phyloP scores from a whole-genome alignment of 1,140 invertebrate genomes.

The Hesperophylax magnus region DNA sequence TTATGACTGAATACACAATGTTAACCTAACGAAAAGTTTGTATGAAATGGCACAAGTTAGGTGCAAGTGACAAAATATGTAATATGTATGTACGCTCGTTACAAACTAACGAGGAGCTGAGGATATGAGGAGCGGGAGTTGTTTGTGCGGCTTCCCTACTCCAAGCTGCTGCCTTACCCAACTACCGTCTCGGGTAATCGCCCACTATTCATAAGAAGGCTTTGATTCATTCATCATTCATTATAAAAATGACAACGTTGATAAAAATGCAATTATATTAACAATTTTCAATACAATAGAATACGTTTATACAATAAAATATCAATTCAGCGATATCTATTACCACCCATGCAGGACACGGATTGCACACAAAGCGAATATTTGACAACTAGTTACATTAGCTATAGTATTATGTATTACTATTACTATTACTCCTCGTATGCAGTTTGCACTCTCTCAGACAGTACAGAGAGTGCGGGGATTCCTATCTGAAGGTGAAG shows the following conservation, averaged over 20 bases:
- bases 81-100: constrained; percentile 15
- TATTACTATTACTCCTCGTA: constrained; percentile 44
- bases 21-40: constrained; percentile 55
- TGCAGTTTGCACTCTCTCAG: neutral
- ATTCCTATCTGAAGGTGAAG: neutral
- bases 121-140: constrained; percentile 25
- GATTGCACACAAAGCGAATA: constrained; percentile 55
- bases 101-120: constrained; percentile 40
- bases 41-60: constrained; percentile 56
- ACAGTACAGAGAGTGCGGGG: neutral
- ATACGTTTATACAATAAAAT: constrained; percentile 55
- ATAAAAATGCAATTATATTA: constrained; percentile 50
- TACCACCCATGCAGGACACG: constrained; percentile 50
- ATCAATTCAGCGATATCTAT: constrained; percentile 57
- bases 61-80: constrained; percentile 55
- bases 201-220: constrained; percentile 47
- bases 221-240: constrained; percentile 47
- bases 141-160: neutral
- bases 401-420: constrained; percentile 49
- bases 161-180: too few relatives aligned
- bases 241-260: constrained; percentile 49
- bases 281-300: constrained; percentile 47
- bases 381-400: constrained; percentile 57
- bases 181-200: neutral
- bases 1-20: constrained; percentile 52